Conservation (phyloP, 2,797 vertebrate species). For the Hapalemur alaotrensis region DNA sequence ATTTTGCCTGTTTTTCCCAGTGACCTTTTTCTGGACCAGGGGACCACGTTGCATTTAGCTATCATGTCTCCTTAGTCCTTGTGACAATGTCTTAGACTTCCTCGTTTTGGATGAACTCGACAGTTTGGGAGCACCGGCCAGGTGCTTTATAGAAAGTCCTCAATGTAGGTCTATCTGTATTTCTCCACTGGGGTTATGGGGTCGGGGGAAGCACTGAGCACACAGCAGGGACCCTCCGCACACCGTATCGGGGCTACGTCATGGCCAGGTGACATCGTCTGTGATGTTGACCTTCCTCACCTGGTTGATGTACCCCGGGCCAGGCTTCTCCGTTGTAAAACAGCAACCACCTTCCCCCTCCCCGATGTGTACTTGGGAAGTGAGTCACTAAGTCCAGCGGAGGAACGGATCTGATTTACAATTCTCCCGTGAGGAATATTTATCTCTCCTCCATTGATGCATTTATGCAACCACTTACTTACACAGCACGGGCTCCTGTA, state of each 20-base stretch:
- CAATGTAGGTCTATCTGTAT: too few species aligned
- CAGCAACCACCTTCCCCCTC: background rate
- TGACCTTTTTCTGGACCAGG: background rate
- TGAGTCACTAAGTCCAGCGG: background rate
- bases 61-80: fast-evolving
- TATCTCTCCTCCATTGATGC: background rate
- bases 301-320: fast-evolving
- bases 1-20: background rate
- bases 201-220: too few species aligned
- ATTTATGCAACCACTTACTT: background rate
- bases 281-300: fast-evolving
- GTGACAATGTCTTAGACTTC: background rate
- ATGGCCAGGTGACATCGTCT: fast-evolving
- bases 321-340: fast-evolving
- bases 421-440: background rate
- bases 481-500: background rate
- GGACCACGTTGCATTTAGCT: too few species aligned
- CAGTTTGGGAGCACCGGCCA: fast-evolving
- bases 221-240: background rate
- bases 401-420: fast-evolving
- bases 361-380: fast-evolving
- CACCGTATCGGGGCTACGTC: fast-evolving
- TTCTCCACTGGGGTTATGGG: background rate
- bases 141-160: background rate
- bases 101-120: background rate